A percentile compares a stretch with the other conserved stretches of the same genome.
phyloP scores from a whole-genome alignment of 2,113 vertebrate species.

The Hippocampus abdominalis region DNA sequence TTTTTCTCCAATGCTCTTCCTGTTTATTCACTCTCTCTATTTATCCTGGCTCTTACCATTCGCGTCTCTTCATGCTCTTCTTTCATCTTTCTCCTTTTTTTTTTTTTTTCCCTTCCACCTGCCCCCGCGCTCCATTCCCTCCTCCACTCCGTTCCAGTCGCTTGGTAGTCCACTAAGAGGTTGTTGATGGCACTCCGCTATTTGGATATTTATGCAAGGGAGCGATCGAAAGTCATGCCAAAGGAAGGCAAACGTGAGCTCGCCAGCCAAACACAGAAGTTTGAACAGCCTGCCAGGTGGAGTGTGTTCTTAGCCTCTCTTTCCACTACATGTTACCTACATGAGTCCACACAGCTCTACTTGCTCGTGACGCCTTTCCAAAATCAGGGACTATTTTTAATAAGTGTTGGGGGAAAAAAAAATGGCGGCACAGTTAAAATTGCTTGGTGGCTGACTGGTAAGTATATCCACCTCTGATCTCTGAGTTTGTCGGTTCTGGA shows the following conservation, averaged over 20 bases:
- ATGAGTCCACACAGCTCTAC: neutral
- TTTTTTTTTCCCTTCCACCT: neutral
- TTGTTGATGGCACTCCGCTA: constrained; percentile 48
- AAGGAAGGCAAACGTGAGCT: constrained; percentile 27
- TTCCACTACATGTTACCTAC: neutral
- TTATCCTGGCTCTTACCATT: constrained; percentile 38
- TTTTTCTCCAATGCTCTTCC: neutral
- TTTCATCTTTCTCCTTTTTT: constrained; percentile 8
- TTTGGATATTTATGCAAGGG: constrained; percentile 37
- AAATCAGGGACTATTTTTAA: neutral
- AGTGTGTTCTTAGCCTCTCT: neutral
- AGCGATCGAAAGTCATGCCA: constrained; percentile 38
- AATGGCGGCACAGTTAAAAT: no score
- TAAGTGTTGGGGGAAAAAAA: neutral
- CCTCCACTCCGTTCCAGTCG: constrained; percentile 4
- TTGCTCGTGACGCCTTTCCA: no score
- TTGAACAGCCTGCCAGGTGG: constrained; percentile 1
- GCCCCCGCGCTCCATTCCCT: neutral
- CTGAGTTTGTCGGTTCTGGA: no score
- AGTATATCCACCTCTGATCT: no score
- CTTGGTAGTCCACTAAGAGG: constrained; percentile 30
- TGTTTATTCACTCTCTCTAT: constrained; percentile 25
- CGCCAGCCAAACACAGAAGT: neutral
- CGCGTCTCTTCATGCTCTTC: constrained; percentile 8
- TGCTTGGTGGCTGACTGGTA: no score